phyloP scores from a whole-genome alignment of 2,888 invertebrate species.

The Pollenia angustigena region DNA sequence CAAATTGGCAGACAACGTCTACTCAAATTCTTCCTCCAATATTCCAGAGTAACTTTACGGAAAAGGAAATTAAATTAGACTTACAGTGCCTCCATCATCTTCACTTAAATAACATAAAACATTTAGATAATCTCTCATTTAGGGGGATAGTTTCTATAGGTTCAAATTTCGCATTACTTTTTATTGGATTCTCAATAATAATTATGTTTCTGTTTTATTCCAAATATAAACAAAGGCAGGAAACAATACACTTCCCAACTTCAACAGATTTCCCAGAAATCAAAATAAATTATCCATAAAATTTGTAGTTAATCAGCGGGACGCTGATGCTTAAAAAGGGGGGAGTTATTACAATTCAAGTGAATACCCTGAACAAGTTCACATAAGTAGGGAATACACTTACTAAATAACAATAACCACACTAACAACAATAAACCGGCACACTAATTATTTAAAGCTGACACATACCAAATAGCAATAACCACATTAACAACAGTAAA shows the following conservation, averaged over 20 bases:
- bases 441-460: no score
- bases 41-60: constrained; percentile 3
- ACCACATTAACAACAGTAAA: no score
- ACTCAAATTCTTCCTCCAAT: constrained; percentile 17
- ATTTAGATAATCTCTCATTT: not conserved
- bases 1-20: constrained; percentile 15
- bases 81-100: constrained; percentile 20
- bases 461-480: no score
- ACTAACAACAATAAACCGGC: no score
- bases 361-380: no score
- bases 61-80: constrained; percentile 29
- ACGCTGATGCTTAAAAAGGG: not conserved
- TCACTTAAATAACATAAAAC: constrained; percentile 5
- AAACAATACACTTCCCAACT: not conserved
- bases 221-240: not conserved
- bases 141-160: constrained; percentile 1
- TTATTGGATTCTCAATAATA: not conserved
- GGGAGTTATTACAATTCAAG: no score
- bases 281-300: constrained; percentile 32
- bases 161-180: not conserved
- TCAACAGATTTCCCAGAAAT: not conserved
- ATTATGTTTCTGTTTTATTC: not conserved
- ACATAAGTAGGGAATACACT: no score
- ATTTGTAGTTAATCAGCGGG: not conserved
- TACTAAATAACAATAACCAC: no score